A percentile compares a stretch with the other conserved stretches of the same genome.
phyloP scores from a whole-genome alignment of 2,888 invertebrate genomes.

The Cheilosia variabilis region DNA sequence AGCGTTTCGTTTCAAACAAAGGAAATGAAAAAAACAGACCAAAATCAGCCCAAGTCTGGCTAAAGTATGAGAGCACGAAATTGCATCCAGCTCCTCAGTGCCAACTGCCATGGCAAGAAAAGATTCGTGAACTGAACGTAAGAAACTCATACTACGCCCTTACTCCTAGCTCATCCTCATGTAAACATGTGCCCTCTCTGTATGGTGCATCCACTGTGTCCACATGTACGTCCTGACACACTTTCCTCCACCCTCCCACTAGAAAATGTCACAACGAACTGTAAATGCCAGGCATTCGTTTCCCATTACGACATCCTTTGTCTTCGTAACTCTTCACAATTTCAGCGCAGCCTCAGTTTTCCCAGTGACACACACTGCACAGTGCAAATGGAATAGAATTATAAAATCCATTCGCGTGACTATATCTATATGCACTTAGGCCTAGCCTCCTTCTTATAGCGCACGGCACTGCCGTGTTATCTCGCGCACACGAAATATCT shows the following conservation, averaged over 20 bases:
- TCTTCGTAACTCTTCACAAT: constrained; percentile 32
- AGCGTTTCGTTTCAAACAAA: no score
- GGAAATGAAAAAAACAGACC: no score
- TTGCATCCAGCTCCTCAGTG: no score
- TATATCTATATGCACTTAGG: constrained; percentile 9
- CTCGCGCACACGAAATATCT: constrained; percentile 73
- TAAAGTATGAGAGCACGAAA: no score
- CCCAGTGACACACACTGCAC: constrained; percentile 65
- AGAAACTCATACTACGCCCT: no score
- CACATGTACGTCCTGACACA: constrained; percentile 55
- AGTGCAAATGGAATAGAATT: constrained; percentile 18
- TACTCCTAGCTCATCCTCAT: not conserved
- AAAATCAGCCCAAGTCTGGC: no score
- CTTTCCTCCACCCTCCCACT: constrained; percentile 30
- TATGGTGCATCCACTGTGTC: constrained; percentile 5
- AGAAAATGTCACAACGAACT: constrained; percentile 64
- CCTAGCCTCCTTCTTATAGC: constrained; percentile 30
- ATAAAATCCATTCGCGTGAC: constrained; percentile 21
- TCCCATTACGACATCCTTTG: constrained; percentile 72
- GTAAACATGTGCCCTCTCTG: not conserved
- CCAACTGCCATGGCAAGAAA: no score
- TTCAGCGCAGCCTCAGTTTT: constrained; percentile 35
- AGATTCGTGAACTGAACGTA: no score
- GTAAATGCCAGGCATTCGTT: constrained; percentile 62
- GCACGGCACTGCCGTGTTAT: constrained; percentile 36